A percentile compares a stretch with the other conserved stretches of the same genome.
Conservation (phyloP, 2,797 vertebrate species). For the Macropodus opercularis region DNA sequence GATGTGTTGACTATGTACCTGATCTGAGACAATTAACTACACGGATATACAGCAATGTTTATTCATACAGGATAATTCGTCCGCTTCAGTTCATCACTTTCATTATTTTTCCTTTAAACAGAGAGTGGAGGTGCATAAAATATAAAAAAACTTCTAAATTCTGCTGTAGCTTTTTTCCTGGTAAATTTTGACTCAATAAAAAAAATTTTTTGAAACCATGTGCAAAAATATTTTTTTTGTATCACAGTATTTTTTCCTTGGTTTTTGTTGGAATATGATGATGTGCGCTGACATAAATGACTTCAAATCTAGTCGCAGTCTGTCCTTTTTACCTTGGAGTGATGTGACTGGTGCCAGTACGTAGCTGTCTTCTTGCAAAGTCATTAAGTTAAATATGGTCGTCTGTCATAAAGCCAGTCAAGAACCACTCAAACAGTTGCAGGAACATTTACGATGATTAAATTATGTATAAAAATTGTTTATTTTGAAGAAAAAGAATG, state of each 20-base stretch:
- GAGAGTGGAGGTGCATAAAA: background rate
- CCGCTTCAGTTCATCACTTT: background rate
- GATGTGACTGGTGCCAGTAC: constrained; percentile 2
- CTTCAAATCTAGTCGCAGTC: too few relatives aligned
- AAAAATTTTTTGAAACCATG: background rate
- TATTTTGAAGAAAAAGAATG: constrained; percentile 68
- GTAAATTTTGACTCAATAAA: background rate
- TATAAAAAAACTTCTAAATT: background rate
- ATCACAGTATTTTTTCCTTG: background rate
- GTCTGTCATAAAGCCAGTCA: background rate
- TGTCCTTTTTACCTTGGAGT: constrained; percentile 9
- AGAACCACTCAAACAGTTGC: constrained; percentile 18
- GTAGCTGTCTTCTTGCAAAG: too few relatives aligned
- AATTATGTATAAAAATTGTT: constrained; percentile 80
- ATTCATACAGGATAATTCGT: background rate
- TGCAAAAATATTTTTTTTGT: background rate
- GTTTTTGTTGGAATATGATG: constrained; percentile 3
- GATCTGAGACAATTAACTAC: constrained; percentile 9
- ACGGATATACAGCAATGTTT: background rate
- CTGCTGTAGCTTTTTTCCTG: background rate
- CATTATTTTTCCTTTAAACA: background rate
- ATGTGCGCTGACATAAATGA: background rate
- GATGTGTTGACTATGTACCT: background rate
- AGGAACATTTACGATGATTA: constrained; percentile 59
- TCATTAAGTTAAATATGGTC: constrained; percentile 2